These are phyloP conservation scores for Odocoileus virginianus DNA, from an alignment of 2,113 vertebrate genomes.

Conservation along the genomic window DNA sequence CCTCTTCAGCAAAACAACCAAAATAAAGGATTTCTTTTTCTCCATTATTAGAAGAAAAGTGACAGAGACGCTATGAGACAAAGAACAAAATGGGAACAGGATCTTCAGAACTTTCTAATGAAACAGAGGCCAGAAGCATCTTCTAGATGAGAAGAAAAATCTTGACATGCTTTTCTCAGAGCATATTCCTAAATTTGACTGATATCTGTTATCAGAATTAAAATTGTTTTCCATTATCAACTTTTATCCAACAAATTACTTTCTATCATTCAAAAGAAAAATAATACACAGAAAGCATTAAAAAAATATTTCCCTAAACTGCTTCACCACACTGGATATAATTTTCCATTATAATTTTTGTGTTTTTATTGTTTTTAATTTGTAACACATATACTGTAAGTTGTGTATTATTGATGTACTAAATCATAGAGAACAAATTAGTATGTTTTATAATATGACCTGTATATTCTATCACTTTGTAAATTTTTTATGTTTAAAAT, in stretches of 20 bases:
- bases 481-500: background rate
- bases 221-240: background rate
- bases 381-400: background rate
- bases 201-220: background rate
- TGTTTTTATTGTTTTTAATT: background rate
- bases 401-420: background rate
- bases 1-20: background rate
- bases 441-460: background rate
- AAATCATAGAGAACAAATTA: background rate
- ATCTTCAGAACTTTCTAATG: background rate
- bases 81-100: background rate
- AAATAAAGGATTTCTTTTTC: background rate
- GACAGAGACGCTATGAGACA: too few species aligned
- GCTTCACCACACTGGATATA: background rate
- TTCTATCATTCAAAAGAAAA: background rate
- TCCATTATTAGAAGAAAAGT: background rate
- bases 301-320: background rate
- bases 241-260: background rate
- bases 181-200: background rate
- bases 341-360: background rate
- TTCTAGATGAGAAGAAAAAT: background rate
- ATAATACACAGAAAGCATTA: background rate
- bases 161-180: background rate
- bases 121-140: background rate
- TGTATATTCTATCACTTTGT: background rate